A percentile compares a stretch with the other conserved stretches of the same genome.
Conservation (phyloP, 2,797 vertebrate species). For the Hirundo rustica region DNA sequence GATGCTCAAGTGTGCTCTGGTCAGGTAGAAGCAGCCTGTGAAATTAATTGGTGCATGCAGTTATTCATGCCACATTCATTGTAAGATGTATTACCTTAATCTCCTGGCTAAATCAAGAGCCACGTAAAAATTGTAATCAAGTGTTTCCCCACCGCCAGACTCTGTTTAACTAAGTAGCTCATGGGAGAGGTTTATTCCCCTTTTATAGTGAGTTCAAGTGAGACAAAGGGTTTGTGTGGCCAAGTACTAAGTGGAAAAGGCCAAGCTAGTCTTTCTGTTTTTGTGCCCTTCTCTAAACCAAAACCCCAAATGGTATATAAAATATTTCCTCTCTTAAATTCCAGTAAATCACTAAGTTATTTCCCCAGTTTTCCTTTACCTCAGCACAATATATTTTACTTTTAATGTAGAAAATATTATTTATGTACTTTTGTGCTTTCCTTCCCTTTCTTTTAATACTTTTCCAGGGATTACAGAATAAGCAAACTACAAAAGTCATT, state of each 20-base stretch:
- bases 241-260: slow-evolving; percentile 66
- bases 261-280: slow-evolving; percentile 41
- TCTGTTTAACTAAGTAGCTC: slow-evolving; percentile 56
- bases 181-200: slow-evolving; percentile 63
- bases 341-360: not conserved
- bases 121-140: slow-evolving; percentile 49
- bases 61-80: not conserved
- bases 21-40: not conserved
- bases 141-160: not conserved
- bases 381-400: not conserved
- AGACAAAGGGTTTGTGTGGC: slow-evolving; percentile 68
- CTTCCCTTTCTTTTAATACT: not conserved
- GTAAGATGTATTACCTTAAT: slow-evolving; percentile 39
- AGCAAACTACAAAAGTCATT: not conserved
- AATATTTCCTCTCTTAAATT: not conserved
- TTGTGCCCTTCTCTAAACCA: slow-evolving; percentile 46
- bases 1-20: not conserved
- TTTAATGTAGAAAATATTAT: slow-evolving; percentile 1
- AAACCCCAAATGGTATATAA: slow-evolving; percentile 40
- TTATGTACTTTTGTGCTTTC: not conserved
- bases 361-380: slow-evolving; percentile 21
- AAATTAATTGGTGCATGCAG: not conserved
- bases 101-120: slow-evolving; percentile 38
- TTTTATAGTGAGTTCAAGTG: slow-evolving; percentile 63
- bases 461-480: not conserved